These are phyloP conservation scores for Patella vulgata DNA, from an alignment of 1,140 invertebrate species.

Conservation along the genomic window DNA sequence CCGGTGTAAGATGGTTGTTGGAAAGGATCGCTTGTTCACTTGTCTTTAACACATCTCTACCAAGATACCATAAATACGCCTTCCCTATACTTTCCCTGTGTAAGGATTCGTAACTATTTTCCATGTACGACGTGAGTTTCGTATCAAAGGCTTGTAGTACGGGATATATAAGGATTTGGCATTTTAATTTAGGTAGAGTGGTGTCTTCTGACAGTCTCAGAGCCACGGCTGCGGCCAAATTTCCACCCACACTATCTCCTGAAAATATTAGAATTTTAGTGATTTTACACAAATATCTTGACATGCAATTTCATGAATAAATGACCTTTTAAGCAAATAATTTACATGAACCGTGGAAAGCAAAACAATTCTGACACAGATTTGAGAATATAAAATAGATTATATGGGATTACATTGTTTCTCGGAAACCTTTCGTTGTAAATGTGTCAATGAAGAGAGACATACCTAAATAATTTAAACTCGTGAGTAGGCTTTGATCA, in stretches of 20 bases:
- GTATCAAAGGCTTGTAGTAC: slow-evolving; percentile 46
- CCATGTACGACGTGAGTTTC: slow-evolving; percentile 41
- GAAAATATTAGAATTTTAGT: not conserved
- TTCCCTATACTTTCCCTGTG: not conserved
- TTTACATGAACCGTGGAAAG: no score
- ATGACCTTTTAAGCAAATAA: no score
- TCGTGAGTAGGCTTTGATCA: no score
- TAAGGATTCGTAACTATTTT: not conserved
- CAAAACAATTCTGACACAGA: no score
- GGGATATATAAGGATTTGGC: slow-evolving; percentile 45
- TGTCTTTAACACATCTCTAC: not conserved
- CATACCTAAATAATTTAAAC: no score
- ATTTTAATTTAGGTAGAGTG: slow-evolving; percentile 22
- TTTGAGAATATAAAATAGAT: no score
- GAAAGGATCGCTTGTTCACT: not conserved
- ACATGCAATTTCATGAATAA: no score
- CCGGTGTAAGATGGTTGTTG: not conserved
- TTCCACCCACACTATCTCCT: slow-evolving; percentile 57
- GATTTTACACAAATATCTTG: not conserved
- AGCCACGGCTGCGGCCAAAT: slow-evolving; percentile 46
- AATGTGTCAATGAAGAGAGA: no score
- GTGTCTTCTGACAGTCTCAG: slow-evolving; percentile 27
- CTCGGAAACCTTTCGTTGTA: no score
- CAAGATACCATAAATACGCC: slow-evolving; percentile 6
- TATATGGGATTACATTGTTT: no score